Conservation (phyloP, 2,797 vertebrate species). For the Salmo trutta region DNA sequence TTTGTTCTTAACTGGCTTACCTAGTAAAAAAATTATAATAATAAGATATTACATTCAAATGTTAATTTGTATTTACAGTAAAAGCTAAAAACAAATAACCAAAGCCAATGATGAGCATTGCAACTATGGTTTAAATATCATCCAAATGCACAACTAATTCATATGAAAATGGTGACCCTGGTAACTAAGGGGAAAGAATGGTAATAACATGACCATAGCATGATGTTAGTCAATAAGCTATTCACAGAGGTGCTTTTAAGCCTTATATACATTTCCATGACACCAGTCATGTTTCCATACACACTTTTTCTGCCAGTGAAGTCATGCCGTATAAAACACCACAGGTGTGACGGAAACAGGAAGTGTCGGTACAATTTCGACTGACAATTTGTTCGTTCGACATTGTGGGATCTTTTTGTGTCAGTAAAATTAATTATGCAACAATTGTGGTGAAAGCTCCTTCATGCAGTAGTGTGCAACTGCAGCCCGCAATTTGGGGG, state of each 20-base stretch:
- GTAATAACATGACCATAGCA: background rate
- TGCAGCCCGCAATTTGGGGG: too few species aligned
- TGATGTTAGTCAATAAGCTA: background rate
- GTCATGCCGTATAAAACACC: too few species aligned
- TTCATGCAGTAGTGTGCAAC: too few species aligned
- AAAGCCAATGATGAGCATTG: background rate
- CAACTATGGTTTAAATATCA: background rate
- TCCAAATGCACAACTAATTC: background rate
- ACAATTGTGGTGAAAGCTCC: too few species aligned
- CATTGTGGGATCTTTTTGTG: too few species aligned
- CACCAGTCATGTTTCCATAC: background rate
- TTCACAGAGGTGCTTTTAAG: background rate
- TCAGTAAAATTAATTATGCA: too few species aligned
- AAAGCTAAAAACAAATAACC: background rate
- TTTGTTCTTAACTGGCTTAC: too few species aligned
- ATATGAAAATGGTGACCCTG: background rate
- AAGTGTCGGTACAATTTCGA: too few species aligned
- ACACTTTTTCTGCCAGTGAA: too few species aligned
- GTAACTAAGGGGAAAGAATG: background rate
- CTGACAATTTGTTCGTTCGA: too few species aligned
- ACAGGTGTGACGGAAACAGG: too few species aligned
- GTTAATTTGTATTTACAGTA: background rate
- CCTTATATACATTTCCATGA: background rate
- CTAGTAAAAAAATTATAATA: too few species aligned
- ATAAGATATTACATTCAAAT: background rate